Evolutionary conservation across 2,797 vertebrate genomes (phyloP).

Genomic region (Phoeniculus purpureus): DNA sequence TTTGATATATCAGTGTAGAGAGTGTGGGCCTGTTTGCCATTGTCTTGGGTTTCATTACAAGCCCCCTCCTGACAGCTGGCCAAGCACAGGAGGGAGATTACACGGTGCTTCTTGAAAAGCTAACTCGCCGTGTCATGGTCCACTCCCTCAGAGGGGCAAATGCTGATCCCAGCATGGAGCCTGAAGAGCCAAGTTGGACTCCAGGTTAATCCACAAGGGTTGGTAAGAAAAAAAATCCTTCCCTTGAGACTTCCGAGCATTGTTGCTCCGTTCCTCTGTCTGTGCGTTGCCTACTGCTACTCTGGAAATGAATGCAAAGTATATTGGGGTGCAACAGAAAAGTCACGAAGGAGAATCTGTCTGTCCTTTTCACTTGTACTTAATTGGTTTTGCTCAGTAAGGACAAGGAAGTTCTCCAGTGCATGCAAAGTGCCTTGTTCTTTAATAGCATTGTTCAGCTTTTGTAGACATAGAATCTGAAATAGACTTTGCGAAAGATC

Average conservation of each 20-base stretch:
- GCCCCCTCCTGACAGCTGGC: neutral
- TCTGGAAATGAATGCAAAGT: neutral
- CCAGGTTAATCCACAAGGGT: neutral
- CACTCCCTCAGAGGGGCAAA: neutral
- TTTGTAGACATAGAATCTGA: neutral
- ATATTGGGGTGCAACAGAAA: neutral
- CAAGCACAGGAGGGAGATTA: neutral
- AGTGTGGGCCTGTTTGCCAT: neutral
- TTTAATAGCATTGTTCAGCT: neutral
- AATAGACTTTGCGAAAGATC: neutral
- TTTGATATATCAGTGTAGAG: neutral
- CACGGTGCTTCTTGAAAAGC: neutral
- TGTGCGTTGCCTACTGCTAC: neutral
- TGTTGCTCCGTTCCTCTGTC: neutral
- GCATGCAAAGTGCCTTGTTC: neutral
- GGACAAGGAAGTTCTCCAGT: neutral
- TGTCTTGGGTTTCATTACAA: neutral
- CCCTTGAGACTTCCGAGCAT: neutral
- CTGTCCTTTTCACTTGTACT: neutral
- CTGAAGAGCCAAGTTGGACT: neutral
- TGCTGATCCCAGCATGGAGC: neutral
- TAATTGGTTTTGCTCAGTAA: neutral
- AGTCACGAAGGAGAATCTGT: neutral
- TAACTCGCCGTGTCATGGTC: rapidly evolving
- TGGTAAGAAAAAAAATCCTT: neutral